Evolutionary conservation across 2,113 vertebrate genomes (phyloP), one percentile per base, ranked within the genome.

Genomic region (Brachyhypopomus gauderio): DNA sequence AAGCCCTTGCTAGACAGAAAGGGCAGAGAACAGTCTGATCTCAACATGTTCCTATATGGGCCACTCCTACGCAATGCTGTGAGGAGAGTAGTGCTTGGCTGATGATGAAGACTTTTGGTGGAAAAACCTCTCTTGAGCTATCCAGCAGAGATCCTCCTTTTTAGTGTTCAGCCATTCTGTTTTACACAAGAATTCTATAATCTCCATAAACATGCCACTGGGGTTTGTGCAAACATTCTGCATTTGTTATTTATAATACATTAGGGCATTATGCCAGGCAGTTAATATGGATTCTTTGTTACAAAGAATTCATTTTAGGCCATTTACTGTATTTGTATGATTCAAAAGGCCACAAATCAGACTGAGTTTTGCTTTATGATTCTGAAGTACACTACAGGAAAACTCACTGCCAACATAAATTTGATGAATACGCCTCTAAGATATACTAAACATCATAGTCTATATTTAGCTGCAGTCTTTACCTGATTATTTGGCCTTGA

Each of bases 11-110:
- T 62, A 27, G 70, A 59, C 67, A 69, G 62, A 17, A 58, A 69
- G 56, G 55, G 62, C 9, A 16, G 7, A 66, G 70, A 81, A 69
- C 34, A 55, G 55, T 71, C 73, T 75, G 76, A 73, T 79, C 38
- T 14, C 67, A 38, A n/a, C 60, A 82, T 85, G 80, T 87, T 83
- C 84, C 30, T 90, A 56, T 78, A 34, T 79, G 76, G 87, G 87
- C 85, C 85, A 82, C 87, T 88, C 82, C 83, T 82, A 77, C 36
- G 55, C 48, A 79, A 78, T 75, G 71, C 85, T 81, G 80, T 79
- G 84, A 87, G 84, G 69, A 84, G 67, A 85, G 81, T 91, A 91
- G 73, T 75, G 82, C 88, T 91, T 91, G 89, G 91, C 85, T 27
- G 0, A 6, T 17, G 81, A 87, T 83, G 67, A 88, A 87, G 63